Percentiles rank a stretch among this genome's conserved stretches.
Evolutionary conservation across 2,113 vertebrate species (phyloP).

Genomic region (Albula goreensis): DNA sequence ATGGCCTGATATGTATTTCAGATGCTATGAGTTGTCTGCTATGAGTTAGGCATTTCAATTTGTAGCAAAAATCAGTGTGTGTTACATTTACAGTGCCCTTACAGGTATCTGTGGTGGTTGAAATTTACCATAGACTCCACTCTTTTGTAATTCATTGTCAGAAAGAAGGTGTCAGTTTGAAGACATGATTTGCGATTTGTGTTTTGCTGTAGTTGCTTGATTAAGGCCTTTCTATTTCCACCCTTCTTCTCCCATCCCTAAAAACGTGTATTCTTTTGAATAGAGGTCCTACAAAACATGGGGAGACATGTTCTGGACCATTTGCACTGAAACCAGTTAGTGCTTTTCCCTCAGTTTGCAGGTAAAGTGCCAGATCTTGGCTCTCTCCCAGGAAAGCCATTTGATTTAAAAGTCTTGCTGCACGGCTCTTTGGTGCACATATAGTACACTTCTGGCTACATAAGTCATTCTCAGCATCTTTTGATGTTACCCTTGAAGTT

Average conservation of each 20-base stretch:
- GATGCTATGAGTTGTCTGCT: background rate
- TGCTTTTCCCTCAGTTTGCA: background rate
- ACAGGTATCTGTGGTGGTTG: too few relatives aligned
- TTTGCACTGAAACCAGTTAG: background rate
- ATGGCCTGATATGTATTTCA: background rate
- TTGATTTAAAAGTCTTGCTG: conserved; percentile 2
- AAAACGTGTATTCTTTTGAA: background rate
- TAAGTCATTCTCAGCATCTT: background rate
- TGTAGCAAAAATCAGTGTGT: background rate
- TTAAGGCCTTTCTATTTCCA: background rate
- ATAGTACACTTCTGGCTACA: background rate
- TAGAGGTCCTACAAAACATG: background rate
- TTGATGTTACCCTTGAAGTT: conserved; percentile 5
- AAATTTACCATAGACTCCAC: too few relatives aligned
- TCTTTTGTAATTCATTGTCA: too few relatives aligned
- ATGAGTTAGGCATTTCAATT: background rate
- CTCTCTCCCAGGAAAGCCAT: conserved; percentile 3
- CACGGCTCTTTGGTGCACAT: background rate
- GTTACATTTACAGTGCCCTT: too few relatives aligned
- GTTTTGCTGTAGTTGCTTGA: background rate
- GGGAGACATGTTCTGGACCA: background rate
- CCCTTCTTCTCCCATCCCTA: background rate
- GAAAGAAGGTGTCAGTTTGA: too few relatives aligned
- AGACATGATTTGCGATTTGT: too few relatives aligned
- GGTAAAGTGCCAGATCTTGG: background rate